These are phyloP conservation scores for Corvus hawaiiensis DNA, from an alignment of 2,113 vertebrate genomes.

Conservation along the genomic window DNA sequence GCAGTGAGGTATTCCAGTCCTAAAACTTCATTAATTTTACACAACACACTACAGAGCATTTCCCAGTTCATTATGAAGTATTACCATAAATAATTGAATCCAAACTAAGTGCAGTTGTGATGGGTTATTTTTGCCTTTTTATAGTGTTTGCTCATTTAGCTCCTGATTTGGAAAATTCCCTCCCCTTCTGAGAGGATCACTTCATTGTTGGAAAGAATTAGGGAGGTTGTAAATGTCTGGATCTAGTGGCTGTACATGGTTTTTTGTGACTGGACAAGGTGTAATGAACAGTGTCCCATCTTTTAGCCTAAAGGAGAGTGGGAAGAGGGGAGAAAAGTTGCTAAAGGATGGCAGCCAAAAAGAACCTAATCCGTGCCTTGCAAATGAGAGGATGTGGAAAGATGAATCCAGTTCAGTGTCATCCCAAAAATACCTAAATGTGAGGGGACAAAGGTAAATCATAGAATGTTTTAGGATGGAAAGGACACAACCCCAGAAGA, in stretches of 20 bases:
- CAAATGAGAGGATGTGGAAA: not conserved
- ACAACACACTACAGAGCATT: not conserved
- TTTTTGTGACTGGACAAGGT: not conserved
- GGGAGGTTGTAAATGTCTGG: not conserved
- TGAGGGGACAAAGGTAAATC: not conserved
- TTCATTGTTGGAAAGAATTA: not conserved
- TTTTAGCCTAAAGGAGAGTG: not conserved
- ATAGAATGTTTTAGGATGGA: not conserved
- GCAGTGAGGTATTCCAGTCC: not conserved
- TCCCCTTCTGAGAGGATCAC: not conserved
- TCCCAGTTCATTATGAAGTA: constrained; percentile 44
- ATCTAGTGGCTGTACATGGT: not conserved
- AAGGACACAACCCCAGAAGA: not conserved
- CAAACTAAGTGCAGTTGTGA: constrained; percentile 21
- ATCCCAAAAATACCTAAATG: not conserved
- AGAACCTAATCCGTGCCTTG: not conserved
- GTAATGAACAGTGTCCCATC: not conserved
- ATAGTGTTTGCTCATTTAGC: not conserved
- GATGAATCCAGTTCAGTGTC: not conserved
- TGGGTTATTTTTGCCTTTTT: not conserved
- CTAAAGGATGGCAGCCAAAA: not conserved
- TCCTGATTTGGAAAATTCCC: not conserved
- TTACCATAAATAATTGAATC: constrained; percentile 61
- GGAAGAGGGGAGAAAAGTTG: not conserved
- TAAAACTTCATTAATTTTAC: constrained; percentile 65